Conservation (phyloP, 1,140 invertebrate genomes). For the Bombus turneri region DNA sequence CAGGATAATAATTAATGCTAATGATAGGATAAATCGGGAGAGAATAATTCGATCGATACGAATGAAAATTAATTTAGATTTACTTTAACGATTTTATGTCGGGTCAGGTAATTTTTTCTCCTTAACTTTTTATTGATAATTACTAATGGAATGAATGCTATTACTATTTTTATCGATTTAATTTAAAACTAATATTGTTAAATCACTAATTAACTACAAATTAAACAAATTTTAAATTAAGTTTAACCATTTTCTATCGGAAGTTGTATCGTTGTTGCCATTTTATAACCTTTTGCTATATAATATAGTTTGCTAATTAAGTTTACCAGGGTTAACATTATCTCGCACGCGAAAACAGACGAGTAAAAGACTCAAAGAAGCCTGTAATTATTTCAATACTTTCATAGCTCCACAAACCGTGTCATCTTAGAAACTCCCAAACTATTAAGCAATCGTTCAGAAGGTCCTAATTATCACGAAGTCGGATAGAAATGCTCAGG, state of each 20-base stretch:
- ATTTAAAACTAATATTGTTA: too few species aligned
- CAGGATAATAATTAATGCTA: neutral
- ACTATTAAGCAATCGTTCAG: neutral
- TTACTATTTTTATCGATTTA: too few species aligned
- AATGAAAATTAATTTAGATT: neutral
- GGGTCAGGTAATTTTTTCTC: too few species aligned
- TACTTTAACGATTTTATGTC: too few species aligned
- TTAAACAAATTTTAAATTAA: too few species aligned
- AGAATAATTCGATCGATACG: neutral
- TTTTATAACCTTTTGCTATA: too few species aligned
- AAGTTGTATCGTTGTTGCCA: too few species aligned
- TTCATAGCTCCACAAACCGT: neutral
- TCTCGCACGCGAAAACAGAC: neutral
- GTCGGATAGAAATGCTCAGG: neutral
- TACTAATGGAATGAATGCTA: too few species aligned
- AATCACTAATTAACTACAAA: too few species aligned
- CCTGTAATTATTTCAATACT: neutral
- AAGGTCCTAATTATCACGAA: neutral
- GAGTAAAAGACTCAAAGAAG: neutral
- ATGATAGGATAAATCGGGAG: neutral
- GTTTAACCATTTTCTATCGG: too few species aligned
- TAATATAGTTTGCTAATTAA: too few species aligned
- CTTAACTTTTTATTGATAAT: neutral
- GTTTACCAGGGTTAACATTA: too few species aligned
- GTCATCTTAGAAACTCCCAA: neutral